These are phyloP conservation scores for Cyclopterus lumpus DNA, from an alignment of 2,797 vertebrate genomes.

Conservation along the genomic window DNA sequence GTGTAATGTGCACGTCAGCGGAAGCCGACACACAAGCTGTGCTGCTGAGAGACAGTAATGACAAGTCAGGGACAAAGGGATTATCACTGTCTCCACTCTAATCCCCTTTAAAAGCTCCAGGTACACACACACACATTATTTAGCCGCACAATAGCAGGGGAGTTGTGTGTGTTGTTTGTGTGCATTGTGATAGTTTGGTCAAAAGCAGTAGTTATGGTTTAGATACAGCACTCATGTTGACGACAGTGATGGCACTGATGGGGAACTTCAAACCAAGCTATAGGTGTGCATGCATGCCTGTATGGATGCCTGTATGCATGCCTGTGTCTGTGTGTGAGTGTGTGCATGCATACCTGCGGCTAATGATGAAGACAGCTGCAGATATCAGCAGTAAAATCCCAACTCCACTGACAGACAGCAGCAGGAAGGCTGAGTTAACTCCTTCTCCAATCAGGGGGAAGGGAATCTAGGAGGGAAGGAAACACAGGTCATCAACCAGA, in stretches of 20 bases:
- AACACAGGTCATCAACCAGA: constrained; percentile 19
- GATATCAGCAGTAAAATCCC: constrained; percentile 96
- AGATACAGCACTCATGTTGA: constrained; percentile 22
- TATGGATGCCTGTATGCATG: constrained; percentile 22
- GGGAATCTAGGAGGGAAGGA: constrained; percentile 85
- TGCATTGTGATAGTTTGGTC: constrained; percentile 27
- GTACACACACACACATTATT: constrained; percentile 73
- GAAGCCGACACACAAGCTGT: constrained; percentile 69
- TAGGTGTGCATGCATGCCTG: constrained; percentile 29
- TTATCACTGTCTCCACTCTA: constrained; percentile 83
- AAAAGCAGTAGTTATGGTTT: constrained; percentile 35
- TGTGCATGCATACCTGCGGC: constrained; percentile 88
- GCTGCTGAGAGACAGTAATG: constrained; percentile 73
- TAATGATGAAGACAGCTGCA: constrained; percentile 95
- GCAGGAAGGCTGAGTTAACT: constrained; percentile 94
- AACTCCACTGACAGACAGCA: constrained; percentile 94
- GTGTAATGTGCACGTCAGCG: constrained; percentile 32
- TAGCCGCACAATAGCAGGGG: constrained; percentile 47
- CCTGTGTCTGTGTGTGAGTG: background rate
- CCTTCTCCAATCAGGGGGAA: constrained; percentile 97
- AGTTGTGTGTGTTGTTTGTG: constrained; percentile 44
- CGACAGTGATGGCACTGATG: constrained; percentile 35
- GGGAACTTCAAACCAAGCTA: constrained; percentile 31
- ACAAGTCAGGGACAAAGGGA: constrained; percentile 83
- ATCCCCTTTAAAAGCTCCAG: constrained; percentile 78